These are phyloP conservation scores for Pelecanoides urinatrix DNA, from an alignment of 2,113 vertebrate species.

Conservation along the genomic window DNA sequence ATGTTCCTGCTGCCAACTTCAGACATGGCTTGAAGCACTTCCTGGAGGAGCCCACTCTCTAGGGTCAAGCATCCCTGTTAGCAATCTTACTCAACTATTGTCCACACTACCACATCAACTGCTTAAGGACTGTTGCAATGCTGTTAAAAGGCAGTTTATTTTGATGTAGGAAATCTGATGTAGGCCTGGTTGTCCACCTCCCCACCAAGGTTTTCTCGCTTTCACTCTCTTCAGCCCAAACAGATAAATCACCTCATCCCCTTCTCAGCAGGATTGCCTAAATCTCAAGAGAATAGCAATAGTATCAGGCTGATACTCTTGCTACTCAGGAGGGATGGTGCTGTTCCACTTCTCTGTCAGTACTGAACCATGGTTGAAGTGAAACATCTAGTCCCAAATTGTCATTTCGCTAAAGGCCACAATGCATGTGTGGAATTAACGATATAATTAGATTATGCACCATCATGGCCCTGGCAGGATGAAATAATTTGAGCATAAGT, in stretches of 20 bases:
- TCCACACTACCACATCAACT: too few relatives aligned
- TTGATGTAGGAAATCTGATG: neutral
- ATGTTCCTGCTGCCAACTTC: neutral
- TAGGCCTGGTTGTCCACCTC: neutral
- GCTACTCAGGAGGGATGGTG: neutral
- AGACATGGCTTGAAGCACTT: neutral
- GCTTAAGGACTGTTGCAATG: neutral
- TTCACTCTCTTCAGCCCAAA: neutral
- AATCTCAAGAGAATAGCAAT: neutral
- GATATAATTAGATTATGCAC: constrained; percentile 49
- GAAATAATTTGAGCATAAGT: constrained; percentile 50
- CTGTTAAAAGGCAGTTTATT: neutral
- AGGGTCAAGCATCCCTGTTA: neutral
- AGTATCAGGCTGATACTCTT: neutral
- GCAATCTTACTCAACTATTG: accelerated
- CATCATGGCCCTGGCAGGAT: constrained; percentile 7
- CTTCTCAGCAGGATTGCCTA: neutral
- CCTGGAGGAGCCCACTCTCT: neutral
- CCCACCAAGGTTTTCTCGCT: neutral
- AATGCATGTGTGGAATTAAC: constrained; percentile 48
- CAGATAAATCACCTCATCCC: neutral
- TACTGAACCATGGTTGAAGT: constrained; percentile 1
- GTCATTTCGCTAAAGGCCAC: constrained; percentile 27
- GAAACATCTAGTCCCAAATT: constrained; percentile 33
- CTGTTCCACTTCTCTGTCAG: neutral